phyloP scores from a whole-genome alignment of 2,888 invertebrate species.

The Capitulum mitella region DNA sequence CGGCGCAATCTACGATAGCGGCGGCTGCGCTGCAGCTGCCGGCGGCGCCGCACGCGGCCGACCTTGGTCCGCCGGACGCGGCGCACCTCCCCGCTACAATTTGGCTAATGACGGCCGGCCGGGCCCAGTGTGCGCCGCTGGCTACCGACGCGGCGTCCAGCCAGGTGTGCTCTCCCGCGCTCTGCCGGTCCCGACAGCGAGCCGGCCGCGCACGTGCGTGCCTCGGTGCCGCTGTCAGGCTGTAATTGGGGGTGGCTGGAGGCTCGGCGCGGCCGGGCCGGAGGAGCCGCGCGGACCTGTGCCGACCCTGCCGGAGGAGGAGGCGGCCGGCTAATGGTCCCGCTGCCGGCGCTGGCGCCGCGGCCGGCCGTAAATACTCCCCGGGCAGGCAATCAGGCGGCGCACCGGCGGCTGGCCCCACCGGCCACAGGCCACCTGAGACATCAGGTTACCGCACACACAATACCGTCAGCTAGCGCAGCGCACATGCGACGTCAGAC shows the following conservation, averaged over 20 bases:
- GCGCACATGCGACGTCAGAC: too few species aligned
- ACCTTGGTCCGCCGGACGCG: not conserved
- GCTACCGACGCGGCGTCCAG: not conserved
- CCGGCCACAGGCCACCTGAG: too few species aligned
- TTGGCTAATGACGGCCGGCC: not conserved
- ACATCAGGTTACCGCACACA: too few species aligned
- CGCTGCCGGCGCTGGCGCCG: not conserved
- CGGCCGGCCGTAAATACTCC: not conserved
- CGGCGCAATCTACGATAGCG: conserved; percentile 1
- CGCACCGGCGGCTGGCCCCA: not conserved
- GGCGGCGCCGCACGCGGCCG: not conserved
- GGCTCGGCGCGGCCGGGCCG: not conserved
- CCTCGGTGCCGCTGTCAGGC: not conserved
- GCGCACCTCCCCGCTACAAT: not conserved
- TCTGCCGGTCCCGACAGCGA: not conserved
- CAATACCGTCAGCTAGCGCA: too few species aligned
- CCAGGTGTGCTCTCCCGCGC: not conserved
- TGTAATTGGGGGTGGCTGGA: not conserved
- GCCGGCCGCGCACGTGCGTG: conserved; percentile 3
- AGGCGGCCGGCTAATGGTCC: not conserved
- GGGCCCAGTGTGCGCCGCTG: not conserved
- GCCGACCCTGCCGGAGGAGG: too few species aligned
- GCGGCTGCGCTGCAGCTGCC: not conserved
- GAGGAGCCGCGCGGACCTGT: too few species aligned
- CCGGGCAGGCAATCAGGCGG: not conserved